phyloP scores from a whole-genome alignment of 2,888 invertebrate genomes.

The Macropis europaea region DNA sequence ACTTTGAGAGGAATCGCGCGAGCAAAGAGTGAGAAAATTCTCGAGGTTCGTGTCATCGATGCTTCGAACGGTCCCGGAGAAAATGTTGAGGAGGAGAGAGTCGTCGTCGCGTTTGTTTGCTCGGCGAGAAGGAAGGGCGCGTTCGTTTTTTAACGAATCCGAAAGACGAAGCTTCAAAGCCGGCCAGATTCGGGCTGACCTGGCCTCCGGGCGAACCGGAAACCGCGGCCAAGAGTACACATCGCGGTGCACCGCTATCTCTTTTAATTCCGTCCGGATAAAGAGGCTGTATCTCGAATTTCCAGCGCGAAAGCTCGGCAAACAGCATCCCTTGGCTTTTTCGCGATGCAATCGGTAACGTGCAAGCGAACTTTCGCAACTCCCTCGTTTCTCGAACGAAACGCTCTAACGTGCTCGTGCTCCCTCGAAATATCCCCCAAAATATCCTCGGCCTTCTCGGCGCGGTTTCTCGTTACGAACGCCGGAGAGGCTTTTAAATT shows the following conservation, averaged over 20 bases:
- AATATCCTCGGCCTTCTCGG: no score
- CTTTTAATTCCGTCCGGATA: constrained; percentile 1
- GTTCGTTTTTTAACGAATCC: neutral
- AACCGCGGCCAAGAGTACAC: neutral
- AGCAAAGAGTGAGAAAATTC: constrained; percentile 53
- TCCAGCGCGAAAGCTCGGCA: neutral
- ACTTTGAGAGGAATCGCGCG: constrained; percentile 42
- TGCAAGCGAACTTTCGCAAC: constrained; percentile 29
- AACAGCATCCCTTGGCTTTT: neutral
- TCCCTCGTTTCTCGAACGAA: no score
- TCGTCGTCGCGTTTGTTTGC: neutral
- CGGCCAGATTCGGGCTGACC: no score
- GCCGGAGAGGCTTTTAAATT: constrained; percentile 8
- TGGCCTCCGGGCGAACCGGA: neutral
- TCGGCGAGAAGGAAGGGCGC: neutral
- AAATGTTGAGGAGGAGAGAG: neutral
- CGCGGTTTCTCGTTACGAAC: neutral
- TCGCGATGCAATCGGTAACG: constrained; percentile 4
- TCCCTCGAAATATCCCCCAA: no score
- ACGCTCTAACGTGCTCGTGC: no score
- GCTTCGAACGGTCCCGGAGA: neutral
- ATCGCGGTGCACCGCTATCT: neutral
- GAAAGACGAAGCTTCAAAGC: neutral
- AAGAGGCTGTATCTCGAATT: constrained; percentile 8
- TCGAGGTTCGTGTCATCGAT: neutral